A percentile compares a stretch with the other conserved stretches of the same genome.
Conservation (phyloP, 2,113 vertebrate genomes). For the Actenoides hombroni region DNA sequence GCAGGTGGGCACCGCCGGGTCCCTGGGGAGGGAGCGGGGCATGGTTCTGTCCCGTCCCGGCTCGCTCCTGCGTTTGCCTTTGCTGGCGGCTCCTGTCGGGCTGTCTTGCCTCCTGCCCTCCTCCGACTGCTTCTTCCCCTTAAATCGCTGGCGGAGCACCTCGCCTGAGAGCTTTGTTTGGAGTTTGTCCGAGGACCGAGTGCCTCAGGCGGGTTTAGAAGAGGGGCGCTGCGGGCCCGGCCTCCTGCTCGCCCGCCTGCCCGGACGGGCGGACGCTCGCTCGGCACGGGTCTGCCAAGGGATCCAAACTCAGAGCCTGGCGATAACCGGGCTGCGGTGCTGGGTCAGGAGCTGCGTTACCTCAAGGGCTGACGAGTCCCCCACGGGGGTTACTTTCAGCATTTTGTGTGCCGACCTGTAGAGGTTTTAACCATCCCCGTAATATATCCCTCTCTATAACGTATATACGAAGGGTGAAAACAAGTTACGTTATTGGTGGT, state of each 20-base stretch:
- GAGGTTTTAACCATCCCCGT: accelerated
- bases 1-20: not conserved
- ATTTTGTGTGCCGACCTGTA: accelerated
- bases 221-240: not conserved
- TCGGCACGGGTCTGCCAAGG: not conserved
- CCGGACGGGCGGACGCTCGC: not conserved
- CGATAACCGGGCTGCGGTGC: not conserved
- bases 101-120: not conserved
- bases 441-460: accelerated
- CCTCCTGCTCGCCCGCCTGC: not conserved
- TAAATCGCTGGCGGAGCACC: not conserved
- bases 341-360: not conserved
- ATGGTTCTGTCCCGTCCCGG: not conserved
- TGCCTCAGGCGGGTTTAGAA: not conserved
- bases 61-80: not conserved
- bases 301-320: accelerated
- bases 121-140: accelerated
- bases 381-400: not conserved
- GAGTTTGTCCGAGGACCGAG: not conserved
- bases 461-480: not conserved
- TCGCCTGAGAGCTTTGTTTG: not conserved
- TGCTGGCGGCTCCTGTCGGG: accelerated
- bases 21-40: too few relatives aligned
- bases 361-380: not conserved
- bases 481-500: not conserved